phyloP scores from a whole-genome alignment of 1,140 invertebrate species.

The Sminthurinus signatus region DNA sequence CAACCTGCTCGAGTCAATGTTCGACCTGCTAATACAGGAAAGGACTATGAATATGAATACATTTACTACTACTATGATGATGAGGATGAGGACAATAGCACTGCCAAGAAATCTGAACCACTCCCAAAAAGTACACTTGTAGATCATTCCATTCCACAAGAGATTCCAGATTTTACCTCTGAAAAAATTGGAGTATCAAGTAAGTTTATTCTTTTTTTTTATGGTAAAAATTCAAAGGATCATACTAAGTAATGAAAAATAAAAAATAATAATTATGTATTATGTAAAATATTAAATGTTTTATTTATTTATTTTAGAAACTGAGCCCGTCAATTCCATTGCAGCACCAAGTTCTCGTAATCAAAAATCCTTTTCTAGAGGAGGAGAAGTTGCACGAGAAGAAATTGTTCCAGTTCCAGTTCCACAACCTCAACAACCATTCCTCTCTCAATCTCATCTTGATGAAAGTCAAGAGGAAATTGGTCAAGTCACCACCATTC shows the following conservation, averaged over 20 bases:
- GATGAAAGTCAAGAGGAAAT: neutral
- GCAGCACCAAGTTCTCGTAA: too few relatives aligned
- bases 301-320: neutral
- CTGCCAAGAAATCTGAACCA: slow-evolving; percentile 7
- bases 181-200: slow-evolving; percentile 17
- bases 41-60: slow-evolving; percentile 86
- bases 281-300: too few relatives aligned
- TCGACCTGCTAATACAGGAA: slow-evolving; percentile 80
- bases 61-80: slow-evolving; percentile 80
- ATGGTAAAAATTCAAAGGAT: too few relatives aligned
- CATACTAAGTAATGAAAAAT: too few relatives aligned
- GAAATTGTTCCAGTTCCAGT: too few relatives aligned
- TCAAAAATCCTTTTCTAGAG: too few relatives aligned
- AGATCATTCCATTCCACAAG: too few relatives aligned
- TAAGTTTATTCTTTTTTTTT: too few relatives aligned
- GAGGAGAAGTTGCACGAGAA: too few relatives aligned
- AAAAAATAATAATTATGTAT: too few relatives aligned
- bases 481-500: neutral
- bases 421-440: too few relatives aligned
- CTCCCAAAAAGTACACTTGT: neutral
- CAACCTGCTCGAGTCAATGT: slow-evolving; percentile 62
- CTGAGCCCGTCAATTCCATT: neutral
- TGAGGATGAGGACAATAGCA: slow-evolving; percentile 56
- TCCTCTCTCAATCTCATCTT: too few relatives aligned
- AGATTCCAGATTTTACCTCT: neutral